phyloP scores from a whole-genome alignment of 2,113 vertebrate genomes.

The Brienomyrus brachyistius region DNA sequence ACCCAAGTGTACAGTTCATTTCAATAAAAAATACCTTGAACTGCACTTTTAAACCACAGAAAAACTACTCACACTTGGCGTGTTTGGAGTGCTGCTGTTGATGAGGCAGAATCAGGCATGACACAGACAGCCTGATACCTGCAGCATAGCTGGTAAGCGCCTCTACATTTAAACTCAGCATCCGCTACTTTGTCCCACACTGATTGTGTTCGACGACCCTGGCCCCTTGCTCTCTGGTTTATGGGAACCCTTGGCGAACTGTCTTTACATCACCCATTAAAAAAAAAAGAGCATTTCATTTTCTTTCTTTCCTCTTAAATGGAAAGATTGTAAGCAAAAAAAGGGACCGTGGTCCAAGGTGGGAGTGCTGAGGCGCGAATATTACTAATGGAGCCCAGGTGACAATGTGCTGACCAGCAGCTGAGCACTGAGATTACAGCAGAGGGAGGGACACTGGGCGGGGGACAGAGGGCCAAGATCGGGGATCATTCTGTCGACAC shows the following conservation, averaged over 20 bases:
- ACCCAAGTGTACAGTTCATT: neutral
- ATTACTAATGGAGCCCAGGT: conserved; percentile 64
- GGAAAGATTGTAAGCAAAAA: conserved; percentile 19
- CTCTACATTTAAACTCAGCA: neutral
- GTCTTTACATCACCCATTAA: conserved; percentile 11
- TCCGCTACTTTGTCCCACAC: conserved; percentile 9
- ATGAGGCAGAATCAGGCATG: conserved; percentile 26
- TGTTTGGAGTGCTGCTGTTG: conserved; percentile 14
- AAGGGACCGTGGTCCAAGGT: neutral
- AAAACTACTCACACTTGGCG: conserved; percentile 20
- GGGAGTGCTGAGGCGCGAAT: conserved; percentile 58
- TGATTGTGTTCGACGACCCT: conserved; percentile 28
- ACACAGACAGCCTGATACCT: conserved; percentile 23
- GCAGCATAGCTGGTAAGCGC: conserved; percentile 20
- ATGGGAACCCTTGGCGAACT: conserved; percentile 14
- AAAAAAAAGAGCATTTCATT: conserved; percentile 18
- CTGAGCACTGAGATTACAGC: conserved; percentile 55
- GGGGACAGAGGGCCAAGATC: neutral
- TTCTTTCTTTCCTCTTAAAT: conserved; percentile 20
- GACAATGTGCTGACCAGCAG: conserved; percentile 63
- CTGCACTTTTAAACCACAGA: conserved; percentile 15
- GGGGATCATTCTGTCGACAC: conserved; percentile 6
- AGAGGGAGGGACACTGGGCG: conserved; percentile 36
- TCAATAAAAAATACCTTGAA: neutral
- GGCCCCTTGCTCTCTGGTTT: conserved; percentile 8